phyloP scores from a whole-genome alignment of 2,888 invertebrate genomes.

The Calliopum simillimum region DNA sequence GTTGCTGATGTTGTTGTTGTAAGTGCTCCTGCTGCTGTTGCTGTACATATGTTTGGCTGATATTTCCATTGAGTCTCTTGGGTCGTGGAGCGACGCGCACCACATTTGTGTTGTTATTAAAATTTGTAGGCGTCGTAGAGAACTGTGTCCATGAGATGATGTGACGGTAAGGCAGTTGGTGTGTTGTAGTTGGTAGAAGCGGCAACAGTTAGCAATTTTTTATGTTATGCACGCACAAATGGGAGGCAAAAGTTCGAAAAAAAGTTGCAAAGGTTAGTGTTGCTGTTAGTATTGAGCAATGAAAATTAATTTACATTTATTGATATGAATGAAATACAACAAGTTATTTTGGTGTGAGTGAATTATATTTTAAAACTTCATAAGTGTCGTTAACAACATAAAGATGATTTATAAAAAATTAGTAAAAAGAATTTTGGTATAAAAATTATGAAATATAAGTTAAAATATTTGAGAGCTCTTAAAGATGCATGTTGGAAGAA shows the following conservation, averaged over 20 bases:
- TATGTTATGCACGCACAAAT: slow-evolving; percentile 37
- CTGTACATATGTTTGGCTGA: slow-evolving; percentile 61
- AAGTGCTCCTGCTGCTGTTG: slow-evolving; percentile 59
- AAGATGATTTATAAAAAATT: background rate
- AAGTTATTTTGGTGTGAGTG: slow-evolving; percentile 20
- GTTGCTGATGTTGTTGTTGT: slow-evolving; percentile 63
- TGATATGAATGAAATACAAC: background rate
- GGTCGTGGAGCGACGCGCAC: slow-evolving; percentile 66
- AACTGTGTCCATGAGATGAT: slow-evolving; percentile 52
- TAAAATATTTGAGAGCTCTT: no score
- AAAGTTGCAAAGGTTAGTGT: slow-evolving; percentile 35
- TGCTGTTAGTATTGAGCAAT: slow-evolving; percentile 27
- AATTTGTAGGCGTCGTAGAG: slow-evolving; percentile 70
- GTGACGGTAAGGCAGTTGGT: background rate
- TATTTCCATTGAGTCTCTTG: slow-evolving; percentile 65
- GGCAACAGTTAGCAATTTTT: slow-evolving; percentile 11
- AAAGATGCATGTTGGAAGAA: no score
- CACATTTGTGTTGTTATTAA: slow-evolving; percentile 74
- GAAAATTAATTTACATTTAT: slow-evolving; percentile 8
- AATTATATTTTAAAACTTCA: background rate
- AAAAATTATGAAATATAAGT: background rate
- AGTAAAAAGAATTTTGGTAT: background rate
- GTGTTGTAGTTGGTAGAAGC: slow-evolving; percentile 9
- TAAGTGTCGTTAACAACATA: slow-evolving; percentile 27
- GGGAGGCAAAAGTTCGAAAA: slow-evolving; percentile 32